These are phyloP conservation scores for Brachionus manjavacas DNA, from an alignment of 1,140 invertebrate species.

Conservation along the genomic window DNA sequence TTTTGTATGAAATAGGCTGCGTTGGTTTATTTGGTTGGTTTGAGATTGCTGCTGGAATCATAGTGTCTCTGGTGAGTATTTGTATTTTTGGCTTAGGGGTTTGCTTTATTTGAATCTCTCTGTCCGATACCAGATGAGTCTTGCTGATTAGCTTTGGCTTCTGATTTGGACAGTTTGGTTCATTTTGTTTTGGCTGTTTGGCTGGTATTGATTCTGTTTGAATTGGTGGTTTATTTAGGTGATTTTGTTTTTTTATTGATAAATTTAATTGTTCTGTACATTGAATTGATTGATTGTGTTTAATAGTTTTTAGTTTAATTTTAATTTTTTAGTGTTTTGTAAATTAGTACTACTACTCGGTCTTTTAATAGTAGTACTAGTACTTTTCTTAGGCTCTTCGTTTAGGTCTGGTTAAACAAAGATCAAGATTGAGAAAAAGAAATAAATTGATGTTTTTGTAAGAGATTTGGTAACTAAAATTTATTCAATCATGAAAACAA, in stretches of 20 bases:
- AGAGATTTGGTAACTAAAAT: no score
- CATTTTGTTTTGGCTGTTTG: neutral
- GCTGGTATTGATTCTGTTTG: neutral
- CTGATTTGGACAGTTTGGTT: neutral
- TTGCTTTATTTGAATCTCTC: neutral
- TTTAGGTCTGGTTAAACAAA: neutral
- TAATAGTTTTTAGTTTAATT: slow-evolving; percentile 22
- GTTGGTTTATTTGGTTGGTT: slow-evolving; percentile 5
- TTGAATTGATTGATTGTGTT: neutral
- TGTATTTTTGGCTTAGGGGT: slow-evolving; percentile 27
- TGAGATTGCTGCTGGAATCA: neutral
- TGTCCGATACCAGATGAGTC: neutral
- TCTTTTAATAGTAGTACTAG: slow-evolving; percentile 6
- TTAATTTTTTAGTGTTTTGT: slow-evolving; percentile 32
- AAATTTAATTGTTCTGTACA: neutral
- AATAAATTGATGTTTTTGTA: no score
- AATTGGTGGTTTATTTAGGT: neutral
- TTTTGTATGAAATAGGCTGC: neutral
- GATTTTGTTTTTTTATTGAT: neutral
- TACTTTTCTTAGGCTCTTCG: neutral
- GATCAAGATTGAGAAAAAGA: neutral
- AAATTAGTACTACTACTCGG: neutral
- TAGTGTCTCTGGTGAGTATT: neutral
- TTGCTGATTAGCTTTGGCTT: slow-evolving; percentile 24
- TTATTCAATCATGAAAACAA: no score